Base-by-base conservation (phyloP, 2,888 invertebrate genomes). In the Yponomeuta malinellus region DNA sequence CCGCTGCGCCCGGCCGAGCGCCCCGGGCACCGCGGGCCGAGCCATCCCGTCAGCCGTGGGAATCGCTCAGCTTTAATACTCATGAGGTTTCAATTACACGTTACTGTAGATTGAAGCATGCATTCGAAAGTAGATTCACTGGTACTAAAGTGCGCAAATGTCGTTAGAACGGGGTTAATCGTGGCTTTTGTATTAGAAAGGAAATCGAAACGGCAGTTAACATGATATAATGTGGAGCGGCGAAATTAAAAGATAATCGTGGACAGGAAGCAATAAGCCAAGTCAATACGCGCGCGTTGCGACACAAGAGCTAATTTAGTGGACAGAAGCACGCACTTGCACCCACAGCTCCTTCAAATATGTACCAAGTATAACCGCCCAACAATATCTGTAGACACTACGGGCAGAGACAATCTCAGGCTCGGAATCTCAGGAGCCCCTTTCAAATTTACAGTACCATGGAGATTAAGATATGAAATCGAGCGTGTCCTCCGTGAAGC, bases 191-290 rank as follows among this genome's bases (percentile, higher is more conserved):
- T 59, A 59, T 59, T 59, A 59, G 52, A 59, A 59, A 59, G 52
- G 52, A 59, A 59, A 59, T 59, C 12, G 52, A 59, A 59, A 59
- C 52, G 52, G 52, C 52, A 59, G 52, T 59, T 59, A 59, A 59
- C 52, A 59, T 59, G 52, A 59, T 59, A 59, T 59, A 59, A 59
- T 59, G 52, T 59, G 52, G 52, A 59, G 52, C 52, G 15, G 52
- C 52, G 15, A 59, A 59, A 59, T 65, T 65, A 29, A 29, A 65
- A 65, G 33, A 64, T 31, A 64, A 65, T 65, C 29, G 33, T 65
- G 29, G 31, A 65, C 65, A 65, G 65, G 65, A 65, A 65, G 65
- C 65, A 65, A 65, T 65, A 65, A 65, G 65, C 65, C 5, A 1
- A 59, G 52, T 59, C 52, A 8, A 59, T 59, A 31, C 29, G n/a